phyloP scores from a whole-genome alignment of 1,140 invertebrate species.

The Calephelis nemesis region DNA sequence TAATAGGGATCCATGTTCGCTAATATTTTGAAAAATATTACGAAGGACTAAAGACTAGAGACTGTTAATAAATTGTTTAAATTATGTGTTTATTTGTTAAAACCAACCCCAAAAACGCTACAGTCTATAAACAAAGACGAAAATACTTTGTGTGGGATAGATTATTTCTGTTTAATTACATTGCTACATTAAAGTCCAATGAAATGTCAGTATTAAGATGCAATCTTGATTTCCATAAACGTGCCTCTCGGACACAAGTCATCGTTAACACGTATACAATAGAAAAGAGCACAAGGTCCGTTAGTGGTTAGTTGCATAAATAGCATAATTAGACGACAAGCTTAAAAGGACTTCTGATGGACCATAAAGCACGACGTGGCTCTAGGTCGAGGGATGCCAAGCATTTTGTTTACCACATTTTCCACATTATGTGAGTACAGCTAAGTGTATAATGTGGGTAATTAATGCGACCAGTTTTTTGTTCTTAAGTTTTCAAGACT shows the following conservation, averaged over 20 bases:
- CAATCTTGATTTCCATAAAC: constrained; percentile 29
- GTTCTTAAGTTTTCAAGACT: too few species aligned
- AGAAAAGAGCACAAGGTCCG: constrained; percentile 67
- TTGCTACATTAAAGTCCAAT: constrained; percentile 11
- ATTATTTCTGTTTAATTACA: constrained; percentile 13
- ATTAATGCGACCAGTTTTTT: too few species aligned
- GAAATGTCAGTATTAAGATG: constrained; percentile 5
- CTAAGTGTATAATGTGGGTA: too few species aligned
- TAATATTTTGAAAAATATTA: too few species aligned
- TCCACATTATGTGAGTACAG: background rate
- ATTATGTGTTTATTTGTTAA: too few species aligned
- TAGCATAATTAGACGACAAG: constrained; percentile 60
- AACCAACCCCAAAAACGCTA: too few species aligned
- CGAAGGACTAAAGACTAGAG: too few species aligned
- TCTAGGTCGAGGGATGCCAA: constrained; percentile 26
- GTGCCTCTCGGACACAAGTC: constrained; percentile 30
- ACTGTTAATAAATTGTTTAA: too few species aligned
- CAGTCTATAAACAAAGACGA: too few species aligned
- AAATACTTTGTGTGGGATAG: background rate
- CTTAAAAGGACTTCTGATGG: constrained; percentile 57
- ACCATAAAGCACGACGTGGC: constrained; percentile 32
- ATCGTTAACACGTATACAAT: constrained; percentile 54
- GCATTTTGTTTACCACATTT: constrained; percentile 14
- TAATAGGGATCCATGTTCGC: too few species aligned
- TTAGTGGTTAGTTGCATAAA: constrained; percentile 53